phyloP scores from a whole-genome alignment of 2,888 invertebrate species.

The Biston stratarius region DNA sequence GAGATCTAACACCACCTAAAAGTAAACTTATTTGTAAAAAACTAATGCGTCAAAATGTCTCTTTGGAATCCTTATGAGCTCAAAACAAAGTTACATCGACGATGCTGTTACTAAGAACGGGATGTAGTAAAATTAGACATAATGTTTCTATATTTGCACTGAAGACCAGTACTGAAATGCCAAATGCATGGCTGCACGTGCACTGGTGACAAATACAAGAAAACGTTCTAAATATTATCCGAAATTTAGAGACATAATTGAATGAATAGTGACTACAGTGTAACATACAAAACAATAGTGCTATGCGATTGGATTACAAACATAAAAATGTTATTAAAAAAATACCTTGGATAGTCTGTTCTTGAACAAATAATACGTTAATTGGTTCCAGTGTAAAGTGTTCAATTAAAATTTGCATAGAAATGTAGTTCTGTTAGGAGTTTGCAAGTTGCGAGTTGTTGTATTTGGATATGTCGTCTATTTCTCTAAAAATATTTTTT shows the following conservation, averaged over 20 bases:
- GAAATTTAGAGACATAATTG: neutral
- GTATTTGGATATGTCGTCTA: no score
- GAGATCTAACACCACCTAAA: no score
- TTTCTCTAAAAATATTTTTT: no score
- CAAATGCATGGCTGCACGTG: constrained; percentile 49
- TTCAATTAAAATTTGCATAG: neutral
- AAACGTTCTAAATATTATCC: constrained; percentile 1
- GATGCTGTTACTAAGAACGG: constrained; percentile 31
- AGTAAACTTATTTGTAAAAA: neutral
- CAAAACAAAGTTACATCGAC: constrained; percentile 43
- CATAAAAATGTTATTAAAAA: neutral
- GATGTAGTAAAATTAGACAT: constrained; percentile 58
- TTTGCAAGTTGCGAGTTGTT: neutral
- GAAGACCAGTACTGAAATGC: constrained; percentile 58
- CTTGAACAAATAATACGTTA: neutral
- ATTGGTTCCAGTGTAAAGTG: neutral
- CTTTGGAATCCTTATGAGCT: constrained; percentile 2
- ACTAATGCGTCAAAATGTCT: neutral
- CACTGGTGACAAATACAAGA: constrained; percentile 19
- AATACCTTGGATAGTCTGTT: neutral
- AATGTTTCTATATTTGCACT: constrained; percentile 65
- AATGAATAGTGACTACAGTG: neutral
- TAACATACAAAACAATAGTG: neutral
- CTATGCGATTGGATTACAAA: neutral
- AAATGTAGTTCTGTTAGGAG: neutral